A percentile compares a stretch with the other conserved stretches of the same genome.
These are phyloP conservation scores for Ectemnius continuus DNA, from an alignment of 2,888 invertebrate genomes.

Conservation along the genomic window DNA sequence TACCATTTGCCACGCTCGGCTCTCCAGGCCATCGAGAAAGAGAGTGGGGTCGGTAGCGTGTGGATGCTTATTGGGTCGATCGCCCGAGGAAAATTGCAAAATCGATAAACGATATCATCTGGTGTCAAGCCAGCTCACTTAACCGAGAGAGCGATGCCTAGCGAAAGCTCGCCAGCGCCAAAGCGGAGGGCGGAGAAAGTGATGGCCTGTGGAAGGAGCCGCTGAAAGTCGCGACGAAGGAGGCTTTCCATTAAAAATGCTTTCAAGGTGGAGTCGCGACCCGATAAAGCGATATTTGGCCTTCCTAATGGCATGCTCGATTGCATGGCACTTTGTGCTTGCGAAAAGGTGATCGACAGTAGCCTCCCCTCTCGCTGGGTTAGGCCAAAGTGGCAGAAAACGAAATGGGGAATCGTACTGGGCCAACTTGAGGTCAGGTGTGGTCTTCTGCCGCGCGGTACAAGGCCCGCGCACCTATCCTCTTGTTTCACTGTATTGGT, in stretches of 20 bases:
- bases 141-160: not conserved
- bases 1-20: slow-evolving; percentile 4
- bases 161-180: not conserved
- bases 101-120: slow-evolving; percentile 26
- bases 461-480: slow-evolving; percentile 5
- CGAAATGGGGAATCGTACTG: slow-evolving; percentile 31
- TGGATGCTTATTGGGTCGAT: not conserved
- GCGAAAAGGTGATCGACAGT: slow-evolving; percentile 12
- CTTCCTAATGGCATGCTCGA: slow-evolving; percentile 49
- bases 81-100: slow-evolving; percentile 27
- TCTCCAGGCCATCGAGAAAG: not conserved
- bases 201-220: not conserved
- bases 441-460: slow-evolving; percentile 9
- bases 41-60: slow-evolving; percentile 7
- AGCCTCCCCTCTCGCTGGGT: not conserved
- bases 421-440: slow-evolving; percentile 44
- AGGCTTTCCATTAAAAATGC: slow-evolving; percentile 58
- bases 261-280: slow-evolving; percentile 52
- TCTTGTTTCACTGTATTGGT: slow-evolving; percentile 64
- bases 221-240: slow-evolving; percentile 11
- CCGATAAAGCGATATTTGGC: slow-evolving; percentile 55
- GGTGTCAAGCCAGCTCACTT: not conserved
- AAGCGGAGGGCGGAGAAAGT: not conserved
- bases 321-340: slow-evolving; percentile 48
- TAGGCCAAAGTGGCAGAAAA: slow-evolving; percentile 29